Percentiles rank a stretch among this genome's conserved stretches.
These are phyloP conservation scores for Patella ulyssiponensis DNA, from an alignment of 2,888 invertebrate genomes.

Conservation along the genomic window DNA sequence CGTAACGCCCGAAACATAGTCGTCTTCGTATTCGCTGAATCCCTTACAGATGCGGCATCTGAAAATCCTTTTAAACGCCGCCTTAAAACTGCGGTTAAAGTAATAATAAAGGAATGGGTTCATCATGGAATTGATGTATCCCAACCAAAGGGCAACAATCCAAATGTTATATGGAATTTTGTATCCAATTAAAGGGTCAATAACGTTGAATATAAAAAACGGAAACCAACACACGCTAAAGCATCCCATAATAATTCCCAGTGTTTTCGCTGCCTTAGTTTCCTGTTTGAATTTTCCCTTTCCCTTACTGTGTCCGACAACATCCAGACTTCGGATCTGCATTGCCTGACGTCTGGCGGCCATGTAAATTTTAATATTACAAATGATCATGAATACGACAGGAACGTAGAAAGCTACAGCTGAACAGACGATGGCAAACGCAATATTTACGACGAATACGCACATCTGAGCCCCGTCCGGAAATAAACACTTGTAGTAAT, in stretches of 20 bases:
- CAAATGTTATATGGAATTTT: slow-evolving; percentile 59
- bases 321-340: slow-evolving; percentile 62
- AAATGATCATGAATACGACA: slow-evolving; percentile 62
- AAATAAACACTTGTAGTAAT: slow-evolving; percentile 52
- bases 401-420: slow-evolving; percentile 68
- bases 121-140: slow-evolving; percentile 74
- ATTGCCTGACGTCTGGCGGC: slow-evolving; percentile 62
- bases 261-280: slow-evolving; percentile 67
- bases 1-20: slow-evolving; percentile 42
- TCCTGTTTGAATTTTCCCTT: slow-evolving; percentile 64
- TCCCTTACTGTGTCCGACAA: slow-evolving; percentile 46
- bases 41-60: slow-evolving; percentile 58
- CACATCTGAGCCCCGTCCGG: slow-evolving; percentile 50
- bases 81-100: slow-evolving; percentile 74
- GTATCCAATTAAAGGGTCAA: slow-evolving; percentile 65
- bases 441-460: slow-evolving; percentile 64
- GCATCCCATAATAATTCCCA: slow-evolving; percentile 67
- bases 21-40: slow-evolving; percentile 58
- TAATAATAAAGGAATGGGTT: slow-evolving; percentile 81
- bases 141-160: slow-evolving; percentile 65
- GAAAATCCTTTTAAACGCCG: slow-evolving; percentile 59
- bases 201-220: slow-evolving; percentile 65
- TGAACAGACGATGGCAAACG: slow-evolving; percentile 63
- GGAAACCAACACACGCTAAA: slow-evolving; percentile 69
- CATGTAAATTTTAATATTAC: slow-evolving; percentile 62